phyloP scores from a whole-genome alignment of 2,113 vertebrate species.

The Rhabdornis inornatus region DNA sequence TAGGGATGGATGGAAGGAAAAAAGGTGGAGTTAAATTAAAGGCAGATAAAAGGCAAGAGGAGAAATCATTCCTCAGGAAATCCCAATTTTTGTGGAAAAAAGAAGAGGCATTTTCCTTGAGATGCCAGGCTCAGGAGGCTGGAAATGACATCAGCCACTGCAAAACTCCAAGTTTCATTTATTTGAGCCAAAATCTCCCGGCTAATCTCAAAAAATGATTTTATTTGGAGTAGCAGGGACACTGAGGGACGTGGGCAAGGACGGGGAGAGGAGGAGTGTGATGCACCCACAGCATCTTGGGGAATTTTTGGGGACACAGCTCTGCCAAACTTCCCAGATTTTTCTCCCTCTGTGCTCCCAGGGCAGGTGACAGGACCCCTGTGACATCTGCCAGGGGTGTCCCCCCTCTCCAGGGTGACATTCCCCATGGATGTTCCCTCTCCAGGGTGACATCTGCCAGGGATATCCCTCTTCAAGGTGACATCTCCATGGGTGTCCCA shows the following conservation, averaged over 20 bases:
- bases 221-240: background rate
- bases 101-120: background rate
- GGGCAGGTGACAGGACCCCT: background rate
- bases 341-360: fast-evolving
- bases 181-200: background rate
- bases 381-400: background rate
- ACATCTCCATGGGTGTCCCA: background rate
- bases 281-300: fast-evolving
- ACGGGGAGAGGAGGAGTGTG: fast-evolving
- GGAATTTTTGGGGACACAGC: background rate
- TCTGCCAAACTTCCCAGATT: background rate
- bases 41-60: background rate
- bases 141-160: fast-evolving
- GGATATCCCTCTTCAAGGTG: too few species aligned
- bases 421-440: background rate
- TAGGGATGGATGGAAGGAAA: background rate
- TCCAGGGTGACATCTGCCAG: background rate
- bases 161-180: fast-evolving
- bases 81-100: background rate
- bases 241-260: fast-evolving
- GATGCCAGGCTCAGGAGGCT: background rate
- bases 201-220: fast-evolving
- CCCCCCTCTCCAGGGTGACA: background rate
- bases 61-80: background rate
- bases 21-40: background rate